Percentiles rank a stretch among this genome's conserved stretches.
Conservation (phyloP, 2,797 vertebrate genomes). For the Parauchenoglanis punctatus region DNA sequence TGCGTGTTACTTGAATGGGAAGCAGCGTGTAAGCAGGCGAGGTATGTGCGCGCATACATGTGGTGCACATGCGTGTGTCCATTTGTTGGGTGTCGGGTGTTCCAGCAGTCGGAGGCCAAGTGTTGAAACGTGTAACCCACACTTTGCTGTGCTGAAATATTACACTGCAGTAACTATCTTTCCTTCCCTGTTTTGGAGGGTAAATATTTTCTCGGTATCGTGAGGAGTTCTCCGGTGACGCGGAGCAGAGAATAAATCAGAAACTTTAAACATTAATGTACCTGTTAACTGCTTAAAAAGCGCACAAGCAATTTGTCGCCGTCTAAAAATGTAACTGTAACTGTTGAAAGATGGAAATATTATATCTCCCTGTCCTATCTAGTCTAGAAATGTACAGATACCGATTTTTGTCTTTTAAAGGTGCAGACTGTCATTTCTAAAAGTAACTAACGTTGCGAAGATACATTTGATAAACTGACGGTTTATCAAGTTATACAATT, state of each 20-base stretch:
- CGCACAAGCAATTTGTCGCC: conserved; percentile 56
- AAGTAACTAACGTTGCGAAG: neutral
- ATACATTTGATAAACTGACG: neutral
- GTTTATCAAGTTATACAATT: neutral
- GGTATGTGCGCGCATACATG: neutral
- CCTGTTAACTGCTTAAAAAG: conserved; percentile 69
- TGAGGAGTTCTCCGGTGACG: conserved; percentile 65
- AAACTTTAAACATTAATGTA: conserved; percentile 64
- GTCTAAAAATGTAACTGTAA: conserved; percentile 7
- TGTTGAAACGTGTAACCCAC: conserved; percentile 77
- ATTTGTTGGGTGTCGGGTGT: conserved; percentile 41
- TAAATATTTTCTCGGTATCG: conserved; percentile 76
- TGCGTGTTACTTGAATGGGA: neutral
- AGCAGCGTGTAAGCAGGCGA: neutral
- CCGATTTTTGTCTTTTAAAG: neutral
- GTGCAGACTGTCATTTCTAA: neutral
- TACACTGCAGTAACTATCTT: conserved; percentile 65
- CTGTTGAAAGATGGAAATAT: neutral
- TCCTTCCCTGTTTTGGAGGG: conserved; percentile 73
- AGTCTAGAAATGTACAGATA: neutral
- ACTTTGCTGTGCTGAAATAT: conserved; percentile 66
- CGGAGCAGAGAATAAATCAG: conserved; percentile 72
- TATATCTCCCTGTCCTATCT: neutral
- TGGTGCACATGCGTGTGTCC: conserved; percentile 34
- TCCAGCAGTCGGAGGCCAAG: conserved; percentile 60